These are phyloP conservation scores for Pelodiscus sinensis DNA, from an alignment of 2,113 vertebrate species.

Conservation along the genomic window DNA sequence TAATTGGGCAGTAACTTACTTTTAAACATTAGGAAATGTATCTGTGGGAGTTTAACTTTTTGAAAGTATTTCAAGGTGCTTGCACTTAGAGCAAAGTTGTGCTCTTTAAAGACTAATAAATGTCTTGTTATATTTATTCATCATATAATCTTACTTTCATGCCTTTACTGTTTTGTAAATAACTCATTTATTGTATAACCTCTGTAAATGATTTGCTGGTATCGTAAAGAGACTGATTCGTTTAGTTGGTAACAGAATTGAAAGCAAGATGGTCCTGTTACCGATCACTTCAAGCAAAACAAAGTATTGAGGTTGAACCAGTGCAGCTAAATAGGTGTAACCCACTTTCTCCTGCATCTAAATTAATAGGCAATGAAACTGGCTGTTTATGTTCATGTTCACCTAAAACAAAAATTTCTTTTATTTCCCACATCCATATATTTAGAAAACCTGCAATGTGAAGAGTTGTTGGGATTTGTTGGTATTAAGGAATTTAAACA, in stretches of 20 bases:
- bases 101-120: slow-evolving; percentile 3
- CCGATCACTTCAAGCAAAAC: neutral
- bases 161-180: neutral
- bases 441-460: neutral
- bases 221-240: neutral
- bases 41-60: neutral
- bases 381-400: neutral
- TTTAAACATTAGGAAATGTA: no score
- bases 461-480: neutral
- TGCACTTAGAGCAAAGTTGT: slow-evolving; percentile 12
- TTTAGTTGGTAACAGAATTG: neutral
- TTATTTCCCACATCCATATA: neutral
- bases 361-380: neutral
- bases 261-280: neutral
- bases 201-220: neutral
- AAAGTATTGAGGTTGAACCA: neutral
- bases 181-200: fast-evolving
- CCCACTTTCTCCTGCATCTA: neutral
- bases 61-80: neutral
- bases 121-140: neutral
- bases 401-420: neutral
- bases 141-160: neutral
- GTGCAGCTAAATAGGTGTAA: neutral
- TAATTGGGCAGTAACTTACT: neutral
- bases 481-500: neutral